Percentiles rank a stretch among this genome's conserved stretches.
Conservation (phyloP, 2,888 invertebrate species). For the Nyleta sp. region DNA sequence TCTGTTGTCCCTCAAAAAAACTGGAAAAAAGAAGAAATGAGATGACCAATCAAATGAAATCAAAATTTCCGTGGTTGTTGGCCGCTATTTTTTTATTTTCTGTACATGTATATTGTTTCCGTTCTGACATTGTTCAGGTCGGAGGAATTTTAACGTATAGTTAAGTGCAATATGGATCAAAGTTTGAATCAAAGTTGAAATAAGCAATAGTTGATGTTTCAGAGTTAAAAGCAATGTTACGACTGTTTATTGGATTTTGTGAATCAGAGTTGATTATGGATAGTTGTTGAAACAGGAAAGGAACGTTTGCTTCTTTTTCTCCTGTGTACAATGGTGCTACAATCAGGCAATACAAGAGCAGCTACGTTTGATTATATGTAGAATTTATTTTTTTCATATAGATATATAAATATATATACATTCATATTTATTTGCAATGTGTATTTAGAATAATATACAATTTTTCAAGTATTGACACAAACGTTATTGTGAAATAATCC, state of each 20-base stretch:
- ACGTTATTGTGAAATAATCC: slow-evolving; percentile 63
- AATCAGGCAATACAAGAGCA: slow-evolving; percentile 50
- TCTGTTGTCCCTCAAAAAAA: no score
- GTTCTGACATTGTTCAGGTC: background rate
- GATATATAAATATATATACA: slow-evolving; percentile 27
- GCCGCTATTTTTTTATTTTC: slow-evolving; percentile 30
- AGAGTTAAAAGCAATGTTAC: slow-evolving; percentile 38
- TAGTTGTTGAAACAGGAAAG: slow-evolving; percentile 45
- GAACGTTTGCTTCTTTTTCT: slow-evolving; percentile 51
- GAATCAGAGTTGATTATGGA: slow-evolving; percentile 8
- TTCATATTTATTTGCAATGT: slow-evolving; percentile 57
- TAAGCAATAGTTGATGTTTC: slow-evolving; percentile 38
- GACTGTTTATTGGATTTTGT: slow-evolving; percentile 24
- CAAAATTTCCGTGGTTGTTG: slow-evolving; percentile 22
- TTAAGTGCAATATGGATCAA: slow-evolving; percentile 46
- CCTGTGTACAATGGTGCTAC: slow-evolving; percentile 62
- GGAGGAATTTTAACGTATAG: slow-evolving; percentile 10
- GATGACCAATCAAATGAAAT: slow-evolving; percentile 25
- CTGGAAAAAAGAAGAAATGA: slow-evolving; percentile 22
- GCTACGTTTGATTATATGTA: slow-evolving; percentile 45
- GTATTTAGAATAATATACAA: slow-evolving; percentile 38
- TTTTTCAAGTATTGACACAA: slow-evolving; percentile 56
- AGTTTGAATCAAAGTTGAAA: slow-evolving; percentile 28
- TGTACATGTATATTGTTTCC: background rate
- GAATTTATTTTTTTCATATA: slow-evolving; percentile 55